phyloP scores from a whole-genome alignment of 2,113 vertebrate genomes.

The Psilopogon haemacephalus region DNA sequence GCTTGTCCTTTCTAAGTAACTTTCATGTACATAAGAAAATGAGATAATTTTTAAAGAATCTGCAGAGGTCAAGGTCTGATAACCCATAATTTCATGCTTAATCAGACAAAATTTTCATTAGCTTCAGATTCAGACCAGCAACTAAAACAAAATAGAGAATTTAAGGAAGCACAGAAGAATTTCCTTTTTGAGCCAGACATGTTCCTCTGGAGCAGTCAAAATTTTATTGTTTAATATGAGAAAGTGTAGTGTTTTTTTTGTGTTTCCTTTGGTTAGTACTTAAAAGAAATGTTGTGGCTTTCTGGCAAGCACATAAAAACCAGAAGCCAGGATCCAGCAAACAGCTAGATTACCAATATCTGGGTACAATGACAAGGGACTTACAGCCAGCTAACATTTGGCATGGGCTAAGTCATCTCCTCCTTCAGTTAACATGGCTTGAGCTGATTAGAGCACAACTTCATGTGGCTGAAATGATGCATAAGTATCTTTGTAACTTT shows the following conservation, averaged over 20 bases:
- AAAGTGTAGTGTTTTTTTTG: background rate
- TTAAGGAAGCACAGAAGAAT: constrained; percentile 23
- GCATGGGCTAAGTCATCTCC: background rate
- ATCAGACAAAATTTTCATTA: background rate
- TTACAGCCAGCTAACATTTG: background rate
- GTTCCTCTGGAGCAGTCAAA: background rate
- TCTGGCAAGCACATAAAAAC: constrained; percentile 10
- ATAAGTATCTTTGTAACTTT: background rate
- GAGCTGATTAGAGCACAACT: background rate
- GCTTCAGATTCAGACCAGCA: background rate
- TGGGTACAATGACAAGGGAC: background rate
- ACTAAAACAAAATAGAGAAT: constrained; percentile 19
- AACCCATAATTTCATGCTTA: background rate
- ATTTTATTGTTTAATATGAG: constrained; percentile 31
- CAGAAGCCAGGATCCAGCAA: constrained; percentile 1
- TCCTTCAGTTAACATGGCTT: background rate
- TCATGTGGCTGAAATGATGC: background rate
- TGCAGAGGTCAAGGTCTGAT: background rate
- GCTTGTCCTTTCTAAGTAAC: background rate
- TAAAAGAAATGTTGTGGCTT: constrained; percentile 12
- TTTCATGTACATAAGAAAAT: background rate
- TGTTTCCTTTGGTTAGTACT: constrained; percentile 50
- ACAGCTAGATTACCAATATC: constrained; percentile 32
- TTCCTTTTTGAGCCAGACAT: background rate
- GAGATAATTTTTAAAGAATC: background rate